Base-by-base conservation (phyloP, 2,113 vertebrate genomes). In the Oryzias celebensis region DNA sequence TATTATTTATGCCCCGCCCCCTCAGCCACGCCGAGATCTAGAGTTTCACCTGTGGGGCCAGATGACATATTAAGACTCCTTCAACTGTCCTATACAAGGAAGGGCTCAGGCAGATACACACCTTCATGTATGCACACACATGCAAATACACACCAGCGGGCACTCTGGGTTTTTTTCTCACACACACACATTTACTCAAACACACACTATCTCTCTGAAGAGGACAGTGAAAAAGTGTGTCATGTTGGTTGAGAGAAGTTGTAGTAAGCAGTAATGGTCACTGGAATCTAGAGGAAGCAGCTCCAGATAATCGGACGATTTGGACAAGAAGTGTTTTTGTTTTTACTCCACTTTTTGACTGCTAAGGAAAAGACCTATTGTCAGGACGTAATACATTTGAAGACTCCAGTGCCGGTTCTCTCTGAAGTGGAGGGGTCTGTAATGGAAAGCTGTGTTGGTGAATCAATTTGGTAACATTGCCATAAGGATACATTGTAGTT, bases 1-100 rank as follows among this genome's bases (percentile, higher is more conserved):
- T 86, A 88, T 90, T 88, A 89, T 87, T 90, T 71, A 89, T 89
- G 81, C 84, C 83, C 81, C 87, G 77, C 89, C 86, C 85, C 86
- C 87, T 87, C 77, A 59, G 80, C 52, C 24, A 23, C 77, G 54
- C 65, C 58, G 61, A 41, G 67, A 62, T 71, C 84, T 89, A 72
- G 4, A 57, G 79, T 88, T 90, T 88, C 86, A 86, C 84, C 85
- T 87, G 81, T 83, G 63, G 80, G 87, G 84, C 87, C 73, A 72
- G 74, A 83, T 88, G 85, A 90, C 86, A 87, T 88, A 88, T 86
- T 85, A 85, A 90, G 88, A 80, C 84, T 85, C 85, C 85, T 89
- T 87, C 79, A 80, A 84, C 60, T 20, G 73, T 55, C 47, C 14
- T 73, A 31, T 59, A 50, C 80, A 77, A 74, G 86, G 58, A 85